Evolutionary conservation across 2,113 vertebrate genomes (phyloP).

Genomic region (Notarius quadriscutis): DNA sequence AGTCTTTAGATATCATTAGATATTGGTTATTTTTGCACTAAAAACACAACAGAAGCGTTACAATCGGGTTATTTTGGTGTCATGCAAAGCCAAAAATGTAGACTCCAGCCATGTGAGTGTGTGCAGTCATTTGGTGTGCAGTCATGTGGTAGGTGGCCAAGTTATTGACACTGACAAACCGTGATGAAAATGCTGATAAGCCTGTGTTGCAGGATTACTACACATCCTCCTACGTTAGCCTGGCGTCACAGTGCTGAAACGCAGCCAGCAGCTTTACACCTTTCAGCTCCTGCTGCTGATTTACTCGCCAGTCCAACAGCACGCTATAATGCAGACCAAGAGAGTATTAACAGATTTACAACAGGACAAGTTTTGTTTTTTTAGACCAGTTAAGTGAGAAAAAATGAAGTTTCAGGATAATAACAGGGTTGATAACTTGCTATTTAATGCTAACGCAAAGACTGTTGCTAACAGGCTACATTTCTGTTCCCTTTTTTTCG

Average conservation of each 20-base stretch:
- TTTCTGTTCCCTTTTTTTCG: not conserved
- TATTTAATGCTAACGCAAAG: not conserved
- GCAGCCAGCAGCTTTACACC: conserved; percentile 7
- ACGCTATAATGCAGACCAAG: conserved; percentile 1
- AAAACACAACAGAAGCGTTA: not conserved
- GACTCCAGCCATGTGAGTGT: not conserved
- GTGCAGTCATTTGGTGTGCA: not conserved
- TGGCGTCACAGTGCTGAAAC: not conserved
- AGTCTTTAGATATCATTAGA: not conserved
- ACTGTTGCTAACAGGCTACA: not conserved
- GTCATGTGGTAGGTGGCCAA: conserved; percentile 1
- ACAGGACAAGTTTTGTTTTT: not conserved
- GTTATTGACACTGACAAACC: conserved; percentile 61
- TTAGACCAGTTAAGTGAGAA: not conserved
- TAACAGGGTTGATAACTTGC: not conserved
- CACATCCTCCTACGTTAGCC: conserved; percentile 6
- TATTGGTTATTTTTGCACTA: not conserved
- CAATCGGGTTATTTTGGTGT: not conserved
- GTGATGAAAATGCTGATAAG: conserved; percentile 62
- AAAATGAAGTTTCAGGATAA: not conserved
- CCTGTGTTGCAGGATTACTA: conserved; percentile 28
- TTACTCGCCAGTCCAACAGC: conserved; percentile 3
- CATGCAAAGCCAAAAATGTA: not conserved
- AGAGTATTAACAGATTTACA: conserved; percentile 5
- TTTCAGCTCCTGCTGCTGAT: not conserved